These are phyloP conservation scores for Iguana delicatissima DNA, from an alignment of 2,797 vertebrate species.

Conservation along the genomic window DNA sequence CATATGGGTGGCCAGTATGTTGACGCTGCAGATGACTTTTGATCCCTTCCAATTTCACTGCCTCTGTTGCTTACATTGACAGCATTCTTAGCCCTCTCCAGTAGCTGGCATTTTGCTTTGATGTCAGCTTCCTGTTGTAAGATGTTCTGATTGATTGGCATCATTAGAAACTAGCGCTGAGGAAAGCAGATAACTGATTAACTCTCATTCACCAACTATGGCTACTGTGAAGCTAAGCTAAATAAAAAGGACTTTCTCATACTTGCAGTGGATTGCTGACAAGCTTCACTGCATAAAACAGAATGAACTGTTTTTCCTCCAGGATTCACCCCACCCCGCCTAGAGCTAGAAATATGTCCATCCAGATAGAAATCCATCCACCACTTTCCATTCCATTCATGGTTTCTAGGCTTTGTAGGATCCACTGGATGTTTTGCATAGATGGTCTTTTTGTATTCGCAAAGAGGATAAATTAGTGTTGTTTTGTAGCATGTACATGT, in stretches of 20 bases:
- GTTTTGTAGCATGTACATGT: accelerated
- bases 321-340: accelerated
- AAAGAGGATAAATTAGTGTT: neutral
- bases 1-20: neutral
- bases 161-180: constrained; percentile 42
- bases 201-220: constrained; percentile 38
- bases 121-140: neutral
- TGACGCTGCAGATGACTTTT: neutral
- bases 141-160: neutral
- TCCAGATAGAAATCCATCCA: neutral
- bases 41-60: neutral
- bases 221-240: neutral
- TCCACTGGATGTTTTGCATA: neutral
- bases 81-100: accelerated
- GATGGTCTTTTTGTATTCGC: neutral
- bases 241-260: neutral
- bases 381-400: neutral
- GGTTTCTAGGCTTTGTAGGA: neutral
- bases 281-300: accelerated
- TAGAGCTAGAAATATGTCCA: neutral
- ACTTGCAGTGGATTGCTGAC: neutral
- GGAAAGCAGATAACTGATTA: constrained; percentile 45
- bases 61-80: accelerated
- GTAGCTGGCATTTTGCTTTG: neutral
- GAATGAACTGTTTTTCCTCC: neutral